Conservation (phyloP, 2,113 vertebrate genomes). For the Callionymus lyra region DNA sequence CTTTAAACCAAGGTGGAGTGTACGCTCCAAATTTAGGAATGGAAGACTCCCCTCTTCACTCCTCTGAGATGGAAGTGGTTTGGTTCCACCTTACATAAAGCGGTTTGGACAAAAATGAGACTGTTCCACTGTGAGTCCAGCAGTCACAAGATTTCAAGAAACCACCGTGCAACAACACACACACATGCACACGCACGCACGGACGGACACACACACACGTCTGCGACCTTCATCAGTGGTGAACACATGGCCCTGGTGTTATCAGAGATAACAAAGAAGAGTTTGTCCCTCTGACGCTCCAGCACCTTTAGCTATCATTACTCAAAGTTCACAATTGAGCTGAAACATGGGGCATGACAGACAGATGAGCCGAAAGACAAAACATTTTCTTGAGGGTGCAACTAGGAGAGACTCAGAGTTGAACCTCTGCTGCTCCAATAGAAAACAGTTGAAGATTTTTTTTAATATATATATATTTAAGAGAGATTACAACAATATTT, state of each 20-base stretch:
- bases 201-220: slow-evolving; percentile 7
- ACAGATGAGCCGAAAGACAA: too few species aligned
- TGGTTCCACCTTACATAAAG: slow-evolving; percentile 33
- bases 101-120: slow-evolving; percentile 33
- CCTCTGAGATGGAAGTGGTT: slow-evolving; percentile 19
- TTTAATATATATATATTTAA: too few species aligned
- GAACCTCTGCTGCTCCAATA: too few species aligned
- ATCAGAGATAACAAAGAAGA: not conserved
- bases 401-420: too few species aligned
- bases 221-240: slow-evolving; percentile 9
- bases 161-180: slow-evolving; percentile 22
- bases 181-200: slow-evolving; percentile 8
- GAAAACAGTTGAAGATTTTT: too few species aligned
- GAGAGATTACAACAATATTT: too few species aligned
- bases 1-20: slow-evolving; percentile 15
- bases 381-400: too few species aligned
- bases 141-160: slow-evolving; percentile 32
- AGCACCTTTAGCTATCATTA: too few species aligned
- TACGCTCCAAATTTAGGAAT: slow-evolving; percentile 22
- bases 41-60: slow-evolving; percentile 4
- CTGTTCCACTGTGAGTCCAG: slow-evolving; percentile 2
- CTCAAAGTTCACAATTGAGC: too few species aligned
- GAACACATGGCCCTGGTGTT: not conserved
- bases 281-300: too few species aligned
- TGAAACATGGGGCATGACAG: too few species aligned